Evolutionary conservation across 1,140 invertebrate species (phyloP).

Genomic region (Myzus persicae): DNA sequence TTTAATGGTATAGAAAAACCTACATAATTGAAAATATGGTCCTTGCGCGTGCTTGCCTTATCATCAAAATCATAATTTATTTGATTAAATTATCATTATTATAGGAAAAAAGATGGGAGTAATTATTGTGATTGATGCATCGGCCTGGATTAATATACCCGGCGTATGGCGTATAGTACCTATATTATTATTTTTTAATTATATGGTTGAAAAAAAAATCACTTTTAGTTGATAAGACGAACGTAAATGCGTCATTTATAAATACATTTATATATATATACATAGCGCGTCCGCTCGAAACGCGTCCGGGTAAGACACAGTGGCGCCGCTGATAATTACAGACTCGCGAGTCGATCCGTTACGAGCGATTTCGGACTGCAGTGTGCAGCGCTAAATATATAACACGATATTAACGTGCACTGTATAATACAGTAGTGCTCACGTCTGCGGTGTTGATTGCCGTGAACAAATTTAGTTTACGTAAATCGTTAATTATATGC

Average conservation of each 20-base stretch:
- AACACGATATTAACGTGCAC: not conserved
- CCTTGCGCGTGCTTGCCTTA: too few relatives aligned
- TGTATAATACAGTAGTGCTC: not conserved
- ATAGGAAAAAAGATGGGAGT: not conserved
- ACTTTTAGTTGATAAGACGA: not conserved
- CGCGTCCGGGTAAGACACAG: not conserved
- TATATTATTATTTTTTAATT: not conserved
- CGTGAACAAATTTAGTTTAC: not conserved
- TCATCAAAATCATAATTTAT: too few relatives aligned
- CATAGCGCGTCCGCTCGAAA: not conserved
- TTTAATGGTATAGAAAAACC: not conserved
- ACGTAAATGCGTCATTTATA: not conserved
- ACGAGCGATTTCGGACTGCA: not conserved
- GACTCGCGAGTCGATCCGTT: not conserved
- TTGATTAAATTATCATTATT: not conserved
- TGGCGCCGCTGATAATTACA: constrained; percentile 38
- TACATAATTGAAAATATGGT: not conserved
- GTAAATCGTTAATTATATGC: not conserved
- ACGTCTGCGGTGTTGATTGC: not conserved
- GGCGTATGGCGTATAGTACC: too few relatives aligned
- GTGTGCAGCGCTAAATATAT: not conserved
- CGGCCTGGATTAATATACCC: not conserved
- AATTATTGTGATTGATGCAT: not conserved
- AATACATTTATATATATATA: not conserved
- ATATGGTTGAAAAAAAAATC: not conserved